phyloP scores from a whole-genome alignment of 2,113 vertebrate genomes.

The Dolichallabes microphthalmus region DNA sequence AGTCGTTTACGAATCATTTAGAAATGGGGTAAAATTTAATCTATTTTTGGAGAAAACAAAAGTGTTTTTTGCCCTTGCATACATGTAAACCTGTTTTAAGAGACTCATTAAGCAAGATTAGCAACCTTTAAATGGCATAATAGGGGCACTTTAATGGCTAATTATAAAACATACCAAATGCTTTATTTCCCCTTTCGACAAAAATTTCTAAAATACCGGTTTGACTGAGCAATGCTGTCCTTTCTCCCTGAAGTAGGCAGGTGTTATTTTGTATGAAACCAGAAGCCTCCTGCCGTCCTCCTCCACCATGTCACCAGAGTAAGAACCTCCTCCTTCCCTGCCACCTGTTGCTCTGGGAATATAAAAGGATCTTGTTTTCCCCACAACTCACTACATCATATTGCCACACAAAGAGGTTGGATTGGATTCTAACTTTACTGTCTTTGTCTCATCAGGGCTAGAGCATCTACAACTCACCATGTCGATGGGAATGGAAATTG shows the following conservation, averaged over 20 bases:
- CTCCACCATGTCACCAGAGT: conserved; percentile 60
- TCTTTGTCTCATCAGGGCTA: neutral
- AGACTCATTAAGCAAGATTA: too few relatives aligned
- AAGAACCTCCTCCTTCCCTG: conserved; percentile 61
- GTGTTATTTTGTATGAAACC: conserved; percentile 45
- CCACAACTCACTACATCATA: conserved; percentile 55
- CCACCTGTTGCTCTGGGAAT: conserved; percentile 51
- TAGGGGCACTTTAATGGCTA: neutral
- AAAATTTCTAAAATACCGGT: conserved; percentile 17
- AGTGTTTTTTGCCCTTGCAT: too few relatives aligned
- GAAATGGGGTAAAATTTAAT: too few relatives aligned
- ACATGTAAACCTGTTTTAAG: too few relatives aligned
- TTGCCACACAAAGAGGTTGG: neutral
- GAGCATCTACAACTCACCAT: conserved; percentile 52
- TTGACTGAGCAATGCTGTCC: conserved; percentile 31
- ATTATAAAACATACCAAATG: neutral
- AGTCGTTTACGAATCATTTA: too few relatives aligned
- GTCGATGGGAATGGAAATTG: conserved; percentile 77
- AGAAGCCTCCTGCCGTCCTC: conserved; percentile 38
- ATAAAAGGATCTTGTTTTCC: conserved; percentile 69
- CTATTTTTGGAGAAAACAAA: too few relatives aligned
- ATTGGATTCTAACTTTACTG: neutral
- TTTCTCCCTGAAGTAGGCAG: conserved; percentile 41
- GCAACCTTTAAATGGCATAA: too few relatives aligned
- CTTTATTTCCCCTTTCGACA: conserved; percentile 5